Base-by-base conservation (phyloP, 1,140 invertebrate genomes). In the Lepidurus apus region DNA sequence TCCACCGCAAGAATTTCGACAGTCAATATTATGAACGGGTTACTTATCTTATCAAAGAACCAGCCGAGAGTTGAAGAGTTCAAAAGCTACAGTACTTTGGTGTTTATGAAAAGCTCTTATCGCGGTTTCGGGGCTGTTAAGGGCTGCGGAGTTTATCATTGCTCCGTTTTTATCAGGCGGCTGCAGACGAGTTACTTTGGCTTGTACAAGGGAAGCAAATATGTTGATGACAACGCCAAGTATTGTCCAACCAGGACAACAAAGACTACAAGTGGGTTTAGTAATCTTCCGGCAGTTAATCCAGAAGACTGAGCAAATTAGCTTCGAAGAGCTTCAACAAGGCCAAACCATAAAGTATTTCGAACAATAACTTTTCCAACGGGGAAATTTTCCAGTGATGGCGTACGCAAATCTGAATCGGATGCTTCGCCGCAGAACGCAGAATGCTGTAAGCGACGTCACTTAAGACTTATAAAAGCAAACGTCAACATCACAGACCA, bases 21-120 rank as follows among this genome's bases (percentile, higher is more conserved):
- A 65, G 53, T 65, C 21, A 65, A 13, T 65, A 65, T 65, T 65
- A 65, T 65, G 53, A 65, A 65, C 53, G 53, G 53, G 53, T 65
- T 65, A 65, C 53, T 65, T 65, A 65, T 65, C 53, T 65, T 65
- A 65, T 65, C 53, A 21, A n/a, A 1, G 21, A 65, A 65, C 53
- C 53, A 17, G n/a, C 53, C 53, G 53, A 65, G 21, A 65, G 53
- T 65, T 65, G 53, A 65, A 65, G 53, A 65, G 53, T 65, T 65
- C 53, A 65, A 65, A 65, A 21, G 53, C 53, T 21, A 21, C 53
- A 65, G 53, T 65, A 65, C 53, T 65, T 65, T 1, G 13, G 53
- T 65, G 53, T 21, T 65, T 65, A 21, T 65, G 53, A n/a, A 21
- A 65, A 47, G 21, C 53, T 65, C 53, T 65, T 65, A 65, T 65